phyloP scores from a whole-genome alignment of 2,113 vertebrate species.

The Leuciscus idus region DNA sequence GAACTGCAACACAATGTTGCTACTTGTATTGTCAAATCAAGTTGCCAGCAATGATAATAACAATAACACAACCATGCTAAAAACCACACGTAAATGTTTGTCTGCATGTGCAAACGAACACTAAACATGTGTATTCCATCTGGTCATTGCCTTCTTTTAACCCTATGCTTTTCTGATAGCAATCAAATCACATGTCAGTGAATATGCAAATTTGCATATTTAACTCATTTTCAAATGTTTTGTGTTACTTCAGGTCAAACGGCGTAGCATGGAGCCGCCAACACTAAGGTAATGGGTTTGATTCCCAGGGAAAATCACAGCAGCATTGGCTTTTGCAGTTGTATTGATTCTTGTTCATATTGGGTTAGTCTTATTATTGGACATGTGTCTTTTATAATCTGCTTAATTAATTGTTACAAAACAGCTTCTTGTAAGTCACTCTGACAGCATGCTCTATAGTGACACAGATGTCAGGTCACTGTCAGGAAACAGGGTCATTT shows the following conservation, averaged over 20 bases:
- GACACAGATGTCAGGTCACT: neutral
- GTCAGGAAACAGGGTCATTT: neutral
- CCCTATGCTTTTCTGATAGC: neutral
- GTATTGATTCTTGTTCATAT: neutral
- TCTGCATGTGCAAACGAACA: neutral
- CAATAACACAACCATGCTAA: neutral
- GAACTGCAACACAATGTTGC: neutral
- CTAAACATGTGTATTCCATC: slow-evolving; percentile 45
- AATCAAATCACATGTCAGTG: neutral
- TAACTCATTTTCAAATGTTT: neutral
- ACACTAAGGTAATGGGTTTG: neutral
- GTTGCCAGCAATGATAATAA: neutral
- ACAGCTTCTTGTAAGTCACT: neutral
- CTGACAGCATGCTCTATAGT: neutral
- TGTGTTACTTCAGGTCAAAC: too few relatives aligned
- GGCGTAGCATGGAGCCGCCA: neutral
- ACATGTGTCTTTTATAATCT: slow-evolving; percentile 4
- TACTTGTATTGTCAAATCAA: slow-evolving; percentile 11
- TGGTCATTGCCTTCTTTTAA: slow-evolving; percentile 54
- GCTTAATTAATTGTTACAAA: slow-evolving; percentile 22
- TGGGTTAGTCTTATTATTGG: neutral
- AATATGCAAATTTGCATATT: neutral
- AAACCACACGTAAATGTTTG: neutral
- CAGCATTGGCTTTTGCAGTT: neutral
- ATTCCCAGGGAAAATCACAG: neutral